Evolutionary conservation across 2,888 invertebrate species (phyloP).

Genomic region (Netelia fuscicornis): DNA sequence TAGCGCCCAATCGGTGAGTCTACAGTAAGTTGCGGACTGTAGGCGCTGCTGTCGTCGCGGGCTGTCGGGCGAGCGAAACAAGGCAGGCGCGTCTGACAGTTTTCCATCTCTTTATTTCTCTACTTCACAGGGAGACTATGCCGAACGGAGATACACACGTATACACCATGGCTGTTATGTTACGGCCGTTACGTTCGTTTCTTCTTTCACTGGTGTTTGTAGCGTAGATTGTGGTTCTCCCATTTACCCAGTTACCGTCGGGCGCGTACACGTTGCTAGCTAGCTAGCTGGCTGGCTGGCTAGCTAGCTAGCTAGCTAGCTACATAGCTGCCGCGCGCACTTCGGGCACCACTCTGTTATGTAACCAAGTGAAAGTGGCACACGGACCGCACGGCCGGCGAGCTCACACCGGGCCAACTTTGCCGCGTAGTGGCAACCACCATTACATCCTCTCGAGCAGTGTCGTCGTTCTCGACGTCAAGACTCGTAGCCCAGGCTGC

Average conservation of each 20-base stretch:
- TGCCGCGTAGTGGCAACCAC: slow-evolving; percentile 70
- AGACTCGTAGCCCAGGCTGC: slow-evolving; percentile 1
- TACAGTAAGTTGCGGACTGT: not conserved
- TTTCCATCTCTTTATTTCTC: not conserved
- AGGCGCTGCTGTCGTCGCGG: slow-evolving; percentile 25
- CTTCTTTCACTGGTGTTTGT: slow-evolving; percentile 67
- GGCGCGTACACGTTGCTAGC: slow-evolving; percentile 70
- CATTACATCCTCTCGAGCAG: slow-evolving; percentile 44
- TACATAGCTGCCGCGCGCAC: slow-evolving; percentile 72
- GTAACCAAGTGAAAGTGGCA: slow-evolving; percentile 85
- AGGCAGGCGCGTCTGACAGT: not conserved
- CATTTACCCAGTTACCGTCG: slow-evolving; percentile 84
- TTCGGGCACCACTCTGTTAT: slow-evolving; percentile 78
- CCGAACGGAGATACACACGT: slow-evolving; percentile 45
- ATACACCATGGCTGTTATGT: slow-evolving; percentile 35
- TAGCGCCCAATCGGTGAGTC: not conserved
- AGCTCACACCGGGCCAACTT: slow-evolving; percentile 74
- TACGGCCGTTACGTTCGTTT: slow-evolving; percentile 48
- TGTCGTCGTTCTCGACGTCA: slow-evolving; percentile 37
- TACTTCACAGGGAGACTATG: not conserved
- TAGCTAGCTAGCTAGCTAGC: slow-evolving; percentile 66
- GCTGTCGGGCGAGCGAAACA: not conserved
- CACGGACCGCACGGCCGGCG: slow-evolving; percentile 78
- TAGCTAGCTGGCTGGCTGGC: slow-evolving; percentile 63
- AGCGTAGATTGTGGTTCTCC: slow-evolving; percentile 83